phyloP scores from a whole-genome alignment of 2,888 invertebrate genomes.

The Conus canariensis region DNA sequence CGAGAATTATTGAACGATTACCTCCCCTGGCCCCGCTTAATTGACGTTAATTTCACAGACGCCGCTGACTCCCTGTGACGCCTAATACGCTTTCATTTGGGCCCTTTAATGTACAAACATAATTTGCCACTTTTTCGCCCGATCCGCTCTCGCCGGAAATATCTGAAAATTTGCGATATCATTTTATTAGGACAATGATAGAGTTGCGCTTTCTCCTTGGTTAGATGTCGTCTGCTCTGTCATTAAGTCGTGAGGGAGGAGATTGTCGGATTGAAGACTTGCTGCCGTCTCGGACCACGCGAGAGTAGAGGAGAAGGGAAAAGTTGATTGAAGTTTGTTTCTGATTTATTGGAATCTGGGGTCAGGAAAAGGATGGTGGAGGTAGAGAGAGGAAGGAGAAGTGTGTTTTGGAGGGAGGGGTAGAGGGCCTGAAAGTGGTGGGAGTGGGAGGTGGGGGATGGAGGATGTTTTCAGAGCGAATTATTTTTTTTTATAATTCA shows the following conservation, averaged over 20 bases:
- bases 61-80: constrained; percentile 27
- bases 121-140: constrained; percentile 41
- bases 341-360: constrained; percentile 23
- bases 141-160: constrained; percentile 45
- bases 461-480: neutral
- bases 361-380: neutral
- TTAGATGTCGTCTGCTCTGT: constrained; percentile 32
- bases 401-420: neutral
- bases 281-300: neutral
- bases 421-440: neutral
- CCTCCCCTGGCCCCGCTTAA: constrained; percentile 35
- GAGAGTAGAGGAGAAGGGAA: neutral
- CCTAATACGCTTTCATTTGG: constrained; percentile 39
- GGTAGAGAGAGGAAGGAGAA: neutral
- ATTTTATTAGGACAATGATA: constrained; percentile 52
- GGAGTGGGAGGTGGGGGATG: neutral
- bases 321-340: constrained; percentile 35
- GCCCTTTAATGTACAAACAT: constrained; percentile 46
- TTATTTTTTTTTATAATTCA: too few relatives aligned
- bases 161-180: constrained; percentile 48
- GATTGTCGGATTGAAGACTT: neutral
- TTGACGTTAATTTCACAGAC: constrained; percentile 40
- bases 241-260: neutral
- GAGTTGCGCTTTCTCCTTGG: constrained; percentile 7
- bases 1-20: constrained; percentile 42